Conservation (phyloP, 2,113 vertebrate genomes). For the Cheirogaleus medius region DNA sequence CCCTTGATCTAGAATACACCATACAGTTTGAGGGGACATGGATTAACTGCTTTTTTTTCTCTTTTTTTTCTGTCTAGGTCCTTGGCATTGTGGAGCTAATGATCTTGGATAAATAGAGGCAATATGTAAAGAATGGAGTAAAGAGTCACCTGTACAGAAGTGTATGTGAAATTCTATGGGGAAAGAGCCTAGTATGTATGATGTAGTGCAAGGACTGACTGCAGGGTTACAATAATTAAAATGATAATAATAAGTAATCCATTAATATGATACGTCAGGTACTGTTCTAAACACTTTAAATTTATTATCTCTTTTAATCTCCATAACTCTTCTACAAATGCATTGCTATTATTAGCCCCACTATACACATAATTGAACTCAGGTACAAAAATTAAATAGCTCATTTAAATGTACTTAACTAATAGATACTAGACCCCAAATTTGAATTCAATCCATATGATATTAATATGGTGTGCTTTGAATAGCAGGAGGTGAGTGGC, state of each 20-base stretch:
- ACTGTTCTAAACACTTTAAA: background rate
- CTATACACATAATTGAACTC: background rate
- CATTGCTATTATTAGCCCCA: background rate
- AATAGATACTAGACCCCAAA: background rate
- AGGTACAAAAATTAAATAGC: background rate
- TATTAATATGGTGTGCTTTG: background rate
- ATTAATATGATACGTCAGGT: rapidly evolving
- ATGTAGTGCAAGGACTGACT: background rate
- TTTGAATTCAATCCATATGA: background rate
- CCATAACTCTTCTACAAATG: background rate
- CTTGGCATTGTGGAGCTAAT: background rate
- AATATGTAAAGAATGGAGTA: background rate
- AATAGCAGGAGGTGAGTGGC: too few species aligned
- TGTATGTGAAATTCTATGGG: background rate
- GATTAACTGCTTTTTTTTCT: background rate
- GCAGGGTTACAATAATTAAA: background rate
- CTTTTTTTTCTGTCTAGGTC: background rate
- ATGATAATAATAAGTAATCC: background rate
- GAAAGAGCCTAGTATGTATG: background rate
- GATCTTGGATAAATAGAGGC: background rate
- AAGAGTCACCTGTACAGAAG: background rate
- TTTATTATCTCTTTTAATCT: background rate
- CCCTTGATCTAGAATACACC: background rate
- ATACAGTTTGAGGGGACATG: background rate
- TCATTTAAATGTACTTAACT: background rate